A percentile compares a stretch with the other conserved stretches of the same genome.
These are phyloP conservation scores for Operophtera brumata DNA, from an alignment of 2,888 invertebrate genomes.

Conservation along the genomic window DNA sequence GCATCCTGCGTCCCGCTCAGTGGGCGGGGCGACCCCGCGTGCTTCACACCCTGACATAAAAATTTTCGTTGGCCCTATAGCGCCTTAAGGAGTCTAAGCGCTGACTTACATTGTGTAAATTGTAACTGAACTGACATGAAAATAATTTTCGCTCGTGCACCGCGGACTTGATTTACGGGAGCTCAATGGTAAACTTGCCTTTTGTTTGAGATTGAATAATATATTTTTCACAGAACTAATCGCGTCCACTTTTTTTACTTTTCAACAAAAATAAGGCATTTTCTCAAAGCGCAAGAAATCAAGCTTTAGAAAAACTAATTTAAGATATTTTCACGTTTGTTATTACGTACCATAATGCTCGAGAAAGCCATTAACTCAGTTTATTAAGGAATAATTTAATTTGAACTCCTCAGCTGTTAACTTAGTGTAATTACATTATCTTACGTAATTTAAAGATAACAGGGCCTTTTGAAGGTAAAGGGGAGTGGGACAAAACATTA, in stretches of 20 bases:
- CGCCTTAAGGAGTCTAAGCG: no score
- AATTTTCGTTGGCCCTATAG: no score
- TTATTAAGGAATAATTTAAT: constrained; percentile 29
- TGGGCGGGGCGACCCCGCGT: no score
- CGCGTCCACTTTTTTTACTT: no score
- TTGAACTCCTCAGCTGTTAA: constrained; percentile 27
- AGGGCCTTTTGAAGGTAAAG: constrained; percentile 19
- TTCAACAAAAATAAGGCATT: background rate
- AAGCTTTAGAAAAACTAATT: constrained; percentile 4
- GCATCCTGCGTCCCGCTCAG: no score
- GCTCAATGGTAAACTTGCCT: no score
- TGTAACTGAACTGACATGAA: background rate
- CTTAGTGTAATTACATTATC: constrained; percentile 30
- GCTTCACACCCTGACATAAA: no score
- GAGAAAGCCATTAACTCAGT: constrained; percentile 22
- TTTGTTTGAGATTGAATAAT: no score
- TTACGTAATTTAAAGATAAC: constrained; percentile 25
- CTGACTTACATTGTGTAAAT: background rate
- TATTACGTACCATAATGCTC: constrained; percentile 8
- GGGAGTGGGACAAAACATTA: constrained; percentile 6
- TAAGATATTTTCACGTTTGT: constrained; percentile 2
- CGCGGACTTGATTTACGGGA: no score
- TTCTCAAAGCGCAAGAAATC: background rate
- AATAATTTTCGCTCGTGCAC: background rate
- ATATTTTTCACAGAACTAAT: no score